A percentile compares a stretch with the other conserved stretches of the same genome.
phyloP scores from a whole-genome alignment of 1,140 invertebrate genomes.

The Lycorma delicatula region DNA sequence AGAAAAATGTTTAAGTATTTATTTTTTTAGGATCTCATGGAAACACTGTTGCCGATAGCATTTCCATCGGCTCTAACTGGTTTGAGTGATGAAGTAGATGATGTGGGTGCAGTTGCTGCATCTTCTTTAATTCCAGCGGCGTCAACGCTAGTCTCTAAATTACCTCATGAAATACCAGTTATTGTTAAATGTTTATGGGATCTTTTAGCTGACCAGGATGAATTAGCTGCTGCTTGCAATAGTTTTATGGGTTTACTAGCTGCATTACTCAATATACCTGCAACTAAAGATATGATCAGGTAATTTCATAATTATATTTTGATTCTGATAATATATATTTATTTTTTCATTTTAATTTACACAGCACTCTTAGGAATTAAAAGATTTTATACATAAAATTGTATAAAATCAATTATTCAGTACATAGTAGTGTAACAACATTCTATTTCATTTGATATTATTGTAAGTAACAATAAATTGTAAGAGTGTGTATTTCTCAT shows the following conservation, averaged over 20 bases:
- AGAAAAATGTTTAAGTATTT: too few species aligned
- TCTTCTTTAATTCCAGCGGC: slow-evolving; percentile 80
- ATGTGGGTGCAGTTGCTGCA: slow-evolving; percentile 89
- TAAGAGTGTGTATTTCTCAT: too few species aligned
- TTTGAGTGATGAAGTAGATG: slow-evolving; percentile 79
- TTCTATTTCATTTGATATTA: too few species aligned
- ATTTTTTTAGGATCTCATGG: slow-evolving; percentile 56
- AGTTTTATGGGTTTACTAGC: slow-evolving; percentile 88
- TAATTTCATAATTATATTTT: too few species aligned
- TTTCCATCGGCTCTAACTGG: slow-evolving; percentile 61
- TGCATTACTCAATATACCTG: slow-evolving; percentile 64
- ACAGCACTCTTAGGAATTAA: too few species aligned
- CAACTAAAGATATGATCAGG: slow-evolving; percentile 41
- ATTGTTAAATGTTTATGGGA: slow-evolving; percentile 58
- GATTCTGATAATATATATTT: too few species aligned
- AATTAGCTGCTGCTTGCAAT: slow-evolving; percentile 84
- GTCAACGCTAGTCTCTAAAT: slow-evolving; percentile 45
- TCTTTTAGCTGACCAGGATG: slow-evolving; percentile 78
- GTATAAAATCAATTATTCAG: too few species aligned
- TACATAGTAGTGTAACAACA: too few species aligned
- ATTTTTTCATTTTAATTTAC: too few species aligned
- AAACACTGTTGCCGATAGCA: slow-evolving; percentile 53
- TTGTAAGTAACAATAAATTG: too few species aligned
- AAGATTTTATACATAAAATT: too few species aligned
- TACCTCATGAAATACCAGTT: slow-evolving; percentile 40